phyloP scores from a whole-genome alignment of 2,797 vertebrate species.

The Balearica regulorum region DNA sequence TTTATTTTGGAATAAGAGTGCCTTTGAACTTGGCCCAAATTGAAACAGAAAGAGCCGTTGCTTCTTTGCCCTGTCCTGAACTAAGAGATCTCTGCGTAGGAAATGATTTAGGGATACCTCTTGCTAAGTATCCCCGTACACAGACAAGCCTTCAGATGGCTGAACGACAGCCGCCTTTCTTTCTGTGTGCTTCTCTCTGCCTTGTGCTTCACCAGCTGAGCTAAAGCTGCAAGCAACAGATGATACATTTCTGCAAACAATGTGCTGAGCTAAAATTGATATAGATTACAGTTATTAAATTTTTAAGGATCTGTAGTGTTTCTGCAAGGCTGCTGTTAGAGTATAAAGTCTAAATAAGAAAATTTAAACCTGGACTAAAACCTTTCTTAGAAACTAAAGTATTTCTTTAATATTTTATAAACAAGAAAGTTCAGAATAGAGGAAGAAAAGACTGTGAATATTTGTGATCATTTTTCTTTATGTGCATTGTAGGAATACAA shows the following conservation, averaged over 20 bases:
- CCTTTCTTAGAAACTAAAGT: not conserved
- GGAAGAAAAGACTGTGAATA: not conserved
- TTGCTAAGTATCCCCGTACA: not conserved
- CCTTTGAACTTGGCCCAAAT: not conserved
- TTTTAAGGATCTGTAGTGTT: not conserved
- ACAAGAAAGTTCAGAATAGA: not conserved
- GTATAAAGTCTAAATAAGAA: not conserved
- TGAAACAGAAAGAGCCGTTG: not conserved
- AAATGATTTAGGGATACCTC: not conserved
- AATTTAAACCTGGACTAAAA: not conserved
- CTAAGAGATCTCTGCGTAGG: not conserved
- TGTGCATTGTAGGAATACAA: not conserved
- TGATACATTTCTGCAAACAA: conserved; percentile 24
- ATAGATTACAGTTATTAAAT: conserved; percentile 16
- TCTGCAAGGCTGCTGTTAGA: not conserved
- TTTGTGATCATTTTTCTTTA: not conserved
- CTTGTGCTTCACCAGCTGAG: not conserved
- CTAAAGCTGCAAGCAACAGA: conserved; percentile 7
- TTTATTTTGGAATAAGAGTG: not conserved
- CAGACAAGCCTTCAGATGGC: not conserved
- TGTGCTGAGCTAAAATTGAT: conserved; percentile 23
- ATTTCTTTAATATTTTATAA: not conserved
- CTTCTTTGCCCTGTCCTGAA: not conserved
- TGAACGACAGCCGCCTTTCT: not conserved
- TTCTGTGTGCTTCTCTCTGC: not conserved